Evolutionary conservation across 2,888 invertebrate species (phyloP), one percentile per base, ranked within the genome.

Genomic region (Calliphora vomitoria): DNA sequence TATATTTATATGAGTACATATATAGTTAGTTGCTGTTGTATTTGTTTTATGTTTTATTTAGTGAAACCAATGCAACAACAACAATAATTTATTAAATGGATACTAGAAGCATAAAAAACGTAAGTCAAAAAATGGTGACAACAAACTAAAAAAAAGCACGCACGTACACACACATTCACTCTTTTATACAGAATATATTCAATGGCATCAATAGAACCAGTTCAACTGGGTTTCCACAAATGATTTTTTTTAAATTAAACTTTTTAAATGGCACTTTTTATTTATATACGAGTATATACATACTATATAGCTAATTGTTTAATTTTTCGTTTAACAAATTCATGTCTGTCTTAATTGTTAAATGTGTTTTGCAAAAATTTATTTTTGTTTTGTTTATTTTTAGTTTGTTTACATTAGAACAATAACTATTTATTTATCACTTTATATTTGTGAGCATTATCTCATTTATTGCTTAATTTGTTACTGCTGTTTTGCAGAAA

Each of bases 151-250:
- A 74, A 25, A 60, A 35, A 62, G 13, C 25, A 11, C 20, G 8
- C 69, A 31, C 53, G 62, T 13, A 18, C 60, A 13, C 58, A 58
- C 38, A 10, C n/a, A 62, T 18, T 55, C 8, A 15, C 18, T 10
- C 20, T 18, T n/a, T 38, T 20, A 53, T 41, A 50, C 4, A 18
- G 5, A n/a, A 69, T 25, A 76, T 58, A 35, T 58, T 66, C n/a
- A 75, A 82, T 74, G 18, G 38, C 50, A 68, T n/a, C 55, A 76
- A 72, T 62, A 53, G 50, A 87, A 87, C 81, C 84, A 83, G 83
- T 84, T 81, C 44, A 76, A 84, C 83, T 80, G 83, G 80, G 53
- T 83, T 47, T 64, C 47, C 20, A 15, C 11, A 68, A 55, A 25
- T 38, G 18, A 38, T 13, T n/a, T 47, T 6, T 31, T 60, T 4